A percentile compares a stretch with the other conserved stretches of the same genome.
These are phyloP conservation scores for Lamprotornis superbus DNA, from an alignment of 2,113 vertebrate genomes.

Conservation along the genomic window DNA sequence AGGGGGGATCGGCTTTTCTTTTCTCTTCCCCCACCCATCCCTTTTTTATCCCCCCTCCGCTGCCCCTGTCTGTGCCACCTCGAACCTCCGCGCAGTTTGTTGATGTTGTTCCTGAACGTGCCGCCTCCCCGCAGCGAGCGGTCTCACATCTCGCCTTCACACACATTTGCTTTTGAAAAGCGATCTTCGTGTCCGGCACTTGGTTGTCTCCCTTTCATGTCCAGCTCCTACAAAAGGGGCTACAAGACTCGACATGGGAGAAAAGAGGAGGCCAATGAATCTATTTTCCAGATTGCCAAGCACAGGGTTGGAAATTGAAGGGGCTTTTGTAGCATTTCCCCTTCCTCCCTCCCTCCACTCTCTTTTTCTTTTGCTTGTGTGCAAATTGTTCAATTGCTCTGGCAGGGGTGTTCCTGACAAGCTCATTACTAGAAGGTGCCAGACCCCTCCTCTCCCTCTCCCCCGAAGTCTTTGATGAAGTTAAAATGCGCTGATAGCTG, in stretches of 20 bases:
- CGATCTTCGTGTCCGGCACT: slow-evolving; percentile 85
- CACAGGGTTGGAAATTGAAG: slow-evolving; percentile 82
- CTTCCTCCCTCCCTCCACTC: slow-evolving; percentile 48
- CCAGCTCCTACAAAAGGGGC: slow-evolving; percentile 79
- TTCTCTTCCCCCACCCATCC: neutral
- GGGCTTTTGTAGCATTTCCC: slow-evolving; percentile 68
- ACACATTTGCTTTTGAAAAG: slow-evolving; percentile 87
- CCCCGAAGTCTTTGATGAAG: slow-evolving; percentile 72
- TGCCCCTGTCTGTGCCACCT: slow-evolving; percentile 71
- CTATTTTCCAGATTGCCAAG: slow-evolving; percentile 86
- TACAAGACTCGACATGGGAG: slow-evolving; percentile 79
- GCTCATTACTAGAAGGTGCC: slow-evolving; percentile 80
- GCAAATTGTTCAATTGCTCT: slow-evolving; percentile 83
- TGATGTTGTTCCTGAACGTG: slow-evolving; percentile 85
- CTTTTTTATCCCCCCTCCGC: slow-evolving; percentile 60
- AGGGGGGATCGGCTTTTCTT: neutral
- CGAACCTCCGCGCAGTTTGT: slow-evolving; percentile 83
- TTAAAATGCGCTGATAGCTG: slow-evolving; percentile 55
- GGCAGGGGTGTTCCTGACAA: slow-evolving; percentile 83
- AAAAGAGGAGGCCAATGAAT: slow-evolving; percentile 80
- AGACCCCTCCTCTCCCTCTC: slow-evolving; percentile 71
- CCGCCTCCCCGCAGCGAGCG: slow-evolving; percentile 79
- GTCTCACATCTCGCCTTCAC: slow-evolving; percentile 78
- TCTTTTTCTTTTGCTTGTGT: slow-evolving; percentile 78
- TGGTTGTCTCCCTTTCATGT: slow-evolving; percentile 84